Evolutionary conservation across 2,888 invertebrate genomes (phyloP).

Genomic region (Diaphora mendica): DNA sequence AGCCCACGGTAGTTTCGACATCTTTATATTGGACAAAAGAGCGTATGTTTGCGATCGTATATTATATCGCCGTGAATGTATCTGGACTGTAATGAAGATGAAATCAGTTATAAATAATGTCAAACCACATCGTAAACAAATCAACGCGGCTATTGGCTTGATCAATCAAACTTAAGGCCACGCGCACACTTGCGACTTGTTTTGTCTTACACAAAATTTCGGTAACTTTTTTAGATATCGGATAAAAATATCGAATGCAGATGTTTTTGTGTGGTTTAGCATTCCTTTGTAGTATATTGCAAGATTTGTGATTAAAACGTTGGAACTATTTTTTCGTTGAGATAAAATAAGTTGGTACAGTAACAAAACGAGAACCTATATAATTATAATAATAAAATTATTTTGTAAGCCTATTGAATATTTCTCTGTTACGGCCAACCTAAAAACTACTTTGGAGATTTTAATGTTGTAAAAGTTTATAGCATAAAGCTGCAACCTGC

Average conservation of each 20-base stretch:
- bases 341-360: too few relatives aligned
- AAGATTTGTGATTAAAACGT: background rate
- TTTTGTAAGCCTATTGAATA: too few relatives aligned
- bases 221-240: background rate
- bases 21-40: slow-evolving; percentile 4
- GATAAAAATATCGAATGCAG: background rate
- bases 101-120: slow-evolving; percentile 21
- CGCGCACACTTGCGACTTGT: slow-evolving; percentile 4
- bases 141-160: slow-evolving; percentile 39
- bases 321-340: background rate
- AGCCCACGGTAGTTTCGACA: slow-evolving; percentile 5
- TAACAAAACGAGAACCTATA: too few relatives aligned
- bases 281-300: background rate
- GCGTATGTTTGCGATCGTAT: background rate
- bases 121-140: slow-evolving; percentile 46
- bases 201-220: background rate
- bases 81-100: slow-evolving; percentile 2
- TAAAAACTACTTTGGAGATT: background rate
- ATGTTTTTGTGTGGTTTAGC: background rate
- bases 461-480: background rate
- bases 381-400: too few relatives aligned
- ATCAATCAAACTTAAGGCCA: slow-evolving; percentile 29
- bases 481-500: background rate
- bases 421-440: too few relatives aligned
- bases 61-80: slow-evolving; percentile 6